Conservation (phyloP, 2,113 vertebrate genomes). For the Morone chrysops region DNA sequence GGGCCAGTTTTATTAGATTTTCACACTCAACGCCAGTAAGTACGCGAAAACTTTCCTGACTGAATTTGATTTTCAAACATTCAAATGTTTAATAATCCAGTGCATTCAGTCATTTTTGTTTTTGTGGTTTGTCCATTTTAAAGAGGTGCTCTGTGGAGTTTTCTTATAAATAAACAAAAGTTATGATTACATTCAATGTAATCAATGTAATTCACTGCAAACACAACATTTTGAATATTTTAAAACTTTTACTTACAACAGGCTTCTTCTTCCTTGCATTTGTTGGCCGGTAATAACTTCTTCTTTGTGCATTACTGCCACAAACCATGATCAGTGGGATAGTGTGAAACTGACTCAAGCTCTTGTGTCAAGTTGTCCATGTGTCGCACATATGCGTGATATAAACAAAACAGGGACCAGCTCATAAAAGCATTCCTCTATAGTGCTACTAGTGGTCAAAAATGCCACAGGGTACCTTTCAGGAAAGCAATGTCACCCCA, state of each 20-base stretch:
- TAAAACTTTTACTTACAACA: not conserved
- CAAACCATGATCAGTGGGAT: not conserved
- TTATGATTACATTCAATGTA: not conserved
- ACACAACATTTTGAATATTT: no score
- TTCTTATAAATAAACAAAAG: not conserved
- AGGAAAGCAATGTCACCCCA: not conserved
- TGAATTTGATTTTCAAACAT: no score
- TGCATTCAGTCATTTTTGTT: not conserved
- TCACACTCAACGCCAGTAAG: no score
- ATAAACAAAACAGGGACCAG: not conserved
- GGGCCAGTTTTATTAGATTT: constrained; percentile 2
- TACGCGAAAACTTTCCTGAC: no score
- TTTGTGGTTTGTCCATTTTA: not conserved
- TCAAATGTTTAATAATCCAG: no score
- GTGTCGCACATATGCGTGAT: no score
- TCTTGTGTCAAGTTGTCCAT: no score
- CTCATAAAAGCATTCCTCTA: not conserved
- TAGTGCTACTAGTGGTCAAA: not conserved
- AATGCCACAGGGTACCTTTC: not conserved
- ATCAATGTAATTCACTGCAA: no score
- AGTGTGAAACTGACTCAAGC: no score
- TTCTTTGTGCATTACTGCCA: not conserved
- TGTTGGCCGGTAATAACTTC: not conserved
- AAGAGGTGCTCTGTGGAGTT: not conserved
- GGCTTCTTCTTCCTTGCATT: not conserved